Evolutionary conservation across 64 coral and sea anemone species (phyloP).

Genomic region (Hydrozoanthus tunicans): DNA sequence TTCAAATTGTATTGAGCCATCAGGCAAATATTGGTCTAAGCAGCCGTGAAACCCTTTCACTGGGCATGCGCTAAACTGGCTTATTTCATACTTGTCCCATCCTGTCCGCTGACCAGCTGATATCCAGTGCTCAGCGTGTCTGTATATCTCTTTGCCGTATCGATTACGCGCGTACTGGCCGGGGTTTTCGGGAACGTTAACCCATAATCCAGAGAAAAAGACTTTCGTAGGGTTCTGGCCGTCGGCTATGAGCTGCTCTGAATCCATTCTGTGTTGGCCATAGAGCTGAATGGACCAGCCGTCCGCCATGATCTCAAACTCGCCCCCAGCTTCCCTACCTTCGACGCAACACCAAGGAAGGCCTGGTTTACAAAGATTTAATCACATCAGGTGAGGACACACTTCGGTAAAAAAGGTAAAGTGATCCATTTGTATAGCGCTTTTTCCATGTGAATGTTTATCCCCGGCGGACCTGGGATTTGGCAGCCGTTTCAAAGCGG

Average conservation of each 20-base stretch:
- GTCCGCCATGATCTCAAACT: slow-evolving; percentile 89
- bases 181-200: slow-evolving; percentile 82
- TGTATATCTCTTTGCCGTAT: slow-evolving; percentile 79
- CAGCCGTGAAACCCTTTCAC: slow-evolving; percentile 81
- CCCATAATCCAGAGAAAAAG: slow-evolving; percentile 77
- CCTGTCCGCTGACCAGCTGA: slow-evolving; percentile 81
- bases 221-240: slow-evolving; percentile 79
- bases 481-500: too few relatives aligned
- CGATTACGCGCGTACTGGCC: slow-evolving; percentile 84
- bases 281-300: slow-evolving; percentile 90
- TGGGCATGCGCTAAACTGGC: slow-evolving; percentile 70
- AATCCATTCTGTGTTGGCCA: slow-evolving; percentile 92
- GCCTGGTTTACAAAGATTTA: slow-evolving; percentile 29
- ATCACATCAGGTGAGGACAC: background rate
- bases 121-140: slow-evolving; percentile 94
- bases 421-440: too few relatives aligned
- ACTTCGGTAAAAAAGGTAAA: background rate
- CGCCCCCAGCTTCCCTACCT: slow-evolving; percentile 74
- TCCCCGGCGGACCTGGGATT: too few relatives aligned
- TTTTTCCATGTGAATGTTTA: too few relatives aligned
- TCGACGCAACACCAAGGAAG: slow-evolving; percentile 93
- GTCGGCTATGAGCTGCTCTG: slow-evolving; percentile 30
- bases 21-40: slow-evolving; percentile 84
- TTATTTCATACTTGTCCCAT: slow-evolving; percentile 78
- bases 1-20: slow-evolving; percentile 96